phyloP scores from a whole-genome alignment of 1,140 invertebrate species.

The Tribolium madens region DNA sequence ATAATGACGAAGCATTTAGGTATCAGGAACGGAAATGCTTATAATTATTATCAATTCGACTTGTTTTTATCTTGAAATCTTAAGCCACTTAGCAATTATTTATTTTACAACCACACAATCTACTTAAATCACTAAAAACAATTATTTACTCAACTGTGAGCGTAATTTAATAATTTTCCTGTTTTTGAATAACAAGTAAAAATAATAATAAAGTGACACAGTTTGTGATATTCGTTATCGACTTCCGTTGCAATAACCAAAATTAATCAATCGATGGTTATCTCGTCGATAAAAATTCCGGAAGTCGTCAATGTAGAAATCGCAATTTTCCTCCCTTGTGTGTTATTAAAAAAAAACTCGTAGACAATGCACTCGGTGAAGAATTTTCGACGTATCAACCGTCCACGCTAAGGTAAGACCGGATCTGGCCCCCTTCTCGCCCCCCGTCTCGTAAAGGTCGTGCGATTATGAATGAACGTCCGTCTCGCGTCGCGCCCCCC shows the following conservation, averaged over 20 bases:
- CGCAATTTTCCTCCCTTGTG: background rate
- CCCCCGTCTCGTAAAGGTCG: conserved; percentile 51
- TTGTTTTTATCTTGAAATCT: background rate
- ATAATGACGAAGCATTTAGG: background rate
- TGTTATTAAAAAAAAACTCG: too few species aligned
- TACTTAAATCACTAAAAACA: too few species aligned
- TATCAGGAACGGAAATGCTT: background rate
- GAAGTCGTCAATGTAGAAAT: background rate
- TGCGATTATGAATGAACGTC: conserved; percentile 52
- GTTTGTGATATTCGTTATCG: too few species aligned
- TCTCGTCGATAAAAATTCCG: background rate
- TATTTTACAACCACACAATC: background rate
- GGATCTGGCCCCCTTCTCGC: conserved; percentile 45
- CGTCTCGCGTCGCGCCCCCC: conserved; percentile 19
- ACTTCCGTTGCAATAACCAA: background rate
- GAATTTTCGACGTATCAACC: conserved; percentile 36
- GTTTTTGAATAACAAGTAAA: too few species aligned
- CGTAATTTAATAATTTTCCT: too few species aligned
- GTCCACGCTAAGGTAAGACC: conserved; percentile 47
- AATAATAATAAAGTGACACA: too few species aligned
- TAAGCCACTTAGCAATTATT: background rate
- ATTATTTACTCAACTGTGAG: too few species aligned
- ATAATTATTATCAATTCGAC: background rate
- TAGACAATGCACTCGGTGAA: conserved; percentile 16
- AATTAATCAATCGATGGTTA: background rate